phyloP scores from a whole-genome alignment of 2,888 invertebrate genomes.

The Lypha dubia region DNA sequence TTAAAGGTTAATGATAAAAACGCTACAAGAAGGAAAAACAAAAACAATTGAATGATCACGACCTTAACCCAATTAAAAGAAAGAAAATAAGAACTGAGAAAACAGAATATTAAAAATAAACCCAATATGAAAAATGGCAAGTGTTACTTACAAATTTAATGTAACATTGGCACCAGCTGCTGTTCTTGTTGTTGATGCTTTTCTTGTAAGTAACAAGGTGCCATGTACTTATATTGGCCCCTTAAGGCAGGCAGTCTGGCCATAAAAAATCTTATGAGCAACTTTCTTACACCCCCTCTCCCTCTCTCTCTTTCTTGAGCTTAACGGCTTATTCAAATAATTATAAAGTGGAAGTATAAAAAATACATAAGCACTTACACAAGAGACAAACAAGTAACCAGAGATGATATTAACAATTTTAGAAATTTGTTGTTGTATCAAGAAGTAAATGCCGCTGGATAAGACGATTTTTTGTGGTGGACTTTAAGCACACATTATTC shows the following conservation, averaged over 20 bases:
- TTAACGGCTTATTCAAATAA: not conserved
- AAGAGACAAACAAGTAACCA: too few species aligned
- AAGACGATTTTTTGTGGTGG: too few species aligned
- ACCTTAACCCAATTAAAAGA: slow-evolving; percentile 72
- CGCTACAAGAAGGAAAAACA: not conserved
- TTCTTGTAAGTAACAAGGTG: slow-evolving; percentile 38
- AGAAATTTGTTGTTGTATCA: too few species aligned
- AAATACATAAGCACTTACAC: not conserved
- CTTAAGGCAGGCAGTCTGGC: slow-evolving; percentile 45
- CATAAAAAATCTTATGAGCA: not conserved
- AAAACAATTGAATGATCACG: slow-evolving; percentile 45
- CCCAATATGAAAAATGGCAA: not conserved
- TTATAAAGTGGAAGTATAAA: not conserved
- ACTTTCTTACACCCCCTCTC: not conserved
- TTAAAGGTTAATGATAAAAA: slow-evolving; percentile 33
- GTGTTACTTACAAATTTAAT: slow-evolving; percentile 9
- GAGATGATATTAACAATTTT: too few species aligned
- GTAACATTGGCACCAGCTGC: slow-evolving; percentile 9
- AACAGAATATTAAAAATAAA: slow-evolving; percentile 12
- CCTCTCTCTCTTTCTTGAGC: too few species aligned
- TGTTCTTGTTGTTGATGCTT: not conserved
- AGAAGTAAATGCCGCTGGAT: too few species aligned
- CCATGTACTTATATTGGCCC: slow-evolving; percentile 27
- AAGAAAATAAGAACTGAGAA: slow-evolving; percentile 1
- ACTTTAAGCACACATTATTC: too few species aligned